These are phyloP conservation scores for Virgularia gustaviana DNA, from an alignment of 92 coral and sea anemone species.

Conservation along the genomic window DNA sequence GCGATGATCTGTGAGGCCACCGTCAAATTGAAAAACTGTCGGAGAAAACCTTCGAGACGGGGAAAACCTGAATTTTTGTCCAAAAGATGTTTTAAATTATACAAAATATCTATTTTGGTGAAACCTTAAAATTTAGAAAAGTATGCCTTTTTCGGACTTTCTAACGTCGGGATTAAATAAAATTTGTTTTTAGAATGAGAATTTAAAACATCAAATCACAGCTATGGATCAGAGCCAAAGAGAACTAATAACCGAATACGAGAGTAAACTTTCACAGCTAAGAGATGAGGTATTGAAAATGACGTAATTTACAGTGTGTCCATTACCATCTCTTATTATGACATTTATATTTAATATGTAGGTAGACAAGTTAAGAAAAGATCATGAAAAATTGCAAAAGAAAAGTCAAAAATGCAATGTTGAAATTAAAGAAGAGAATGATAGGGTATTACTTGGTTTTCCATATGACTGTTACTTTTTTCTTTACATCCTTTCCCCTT, in stretches of 20 bases:
- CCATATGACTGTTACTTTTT: too few relatives aligned
- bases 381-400: constrained; percentile 89
- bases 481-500: too few relatives aligned
- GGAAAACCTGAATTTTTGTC: too few relatives aligned
- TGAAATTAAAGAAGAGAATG: constrained; percentile 83
- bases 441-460: constrained; percentile 57
- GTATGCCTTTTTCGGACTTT: not conserved
- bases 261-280: constrained; percentile 76
- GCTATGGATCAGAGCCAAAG: constrained; percentile 76
- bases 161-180: too few relatives aligned
- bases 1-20: too few relatives aligned
- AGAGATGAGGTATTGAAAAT: constrained; percentile 88
- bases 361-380: constrained; percentile 88
- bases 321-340: not conserved
- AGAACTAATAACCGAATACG: constrained; percentile 82
- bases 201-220: constrained; percentile 68
- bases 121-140: not conserved
- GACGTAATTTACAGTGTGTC: not conserved
- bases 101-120: not conserved
- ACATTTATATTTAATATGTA: not conserved
- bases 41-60: too few relatives aligned
- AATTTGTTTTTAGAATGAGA: constrained; percentile 55
- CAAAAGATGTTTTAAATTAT: too few relatives aligned
- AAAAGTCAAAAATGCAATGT: constrained; percentile 64
- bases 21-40: too few relatives aligned